phyloP scores from a whole-genome alignment of 1,140 invertebrate genomes.

The Drosophila sproati region DNA sequence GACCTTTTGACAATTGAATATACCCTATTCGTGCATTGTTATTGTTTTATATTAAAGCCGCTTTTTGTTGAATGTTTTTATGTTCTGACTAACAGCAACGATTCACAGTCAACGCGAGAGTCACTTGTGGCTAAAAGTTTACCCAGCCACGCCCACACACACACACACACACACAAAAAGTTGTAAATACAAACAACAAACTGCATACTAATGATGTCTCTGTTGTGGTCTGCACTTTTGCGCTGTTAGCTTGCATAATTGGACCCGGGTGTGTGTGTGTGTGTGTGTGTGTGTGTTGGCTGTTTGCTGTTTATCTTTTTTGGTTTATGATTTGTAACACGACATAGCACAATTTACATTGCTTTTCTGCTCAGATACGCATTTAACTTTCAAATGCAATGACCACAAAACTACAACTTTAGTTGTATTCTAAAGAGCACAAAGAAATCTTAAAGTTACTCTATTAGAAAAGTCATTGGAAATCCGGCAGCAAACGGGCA shows the following conservation, averaged over 20 bases:
- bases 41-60: background rate
- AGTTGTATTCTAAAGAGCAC: background rate
- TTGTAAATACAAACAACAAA: constrained; percentile 45
- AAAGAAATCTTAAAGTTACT: background rate
- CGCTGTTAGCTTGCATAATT: constrained; percentile 40
- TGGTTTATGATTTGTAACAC: constrained; percentile 26
- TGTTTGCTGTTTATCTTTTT: constrained; percentile 21
- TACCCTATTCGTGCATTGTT: too few species aligned
- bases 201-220: constrained; percentile 56
- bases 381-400: constrained; percentile 12
- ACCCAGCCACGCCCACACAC: constrained; percentile 9
- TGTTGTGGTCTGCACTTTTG: constrained; percentile 51
- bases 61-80: constrained; percentile 2
- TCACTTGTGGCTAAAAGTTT: constrained; percentile 46
- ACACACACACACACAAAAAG: background rate
- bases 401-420: background rate
- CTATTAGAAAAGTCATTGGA: too few species aligned
- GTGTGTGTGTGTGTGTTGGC: background rate
- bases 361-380: background rate
- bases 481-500: too few species aligned
- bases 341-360: background rate
- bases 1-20: too few species aligned
- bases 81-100: constrained; percentile 3
- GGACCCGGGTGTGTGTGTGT: constrained; percentile 17
- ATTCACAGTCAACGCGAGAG: constrained; percentile 25